These are phyloP conservation scores for Tridacna gigas DNA, from an alignment of 2,888 invertebrate species.

Conservation along the genomic window DNA sequence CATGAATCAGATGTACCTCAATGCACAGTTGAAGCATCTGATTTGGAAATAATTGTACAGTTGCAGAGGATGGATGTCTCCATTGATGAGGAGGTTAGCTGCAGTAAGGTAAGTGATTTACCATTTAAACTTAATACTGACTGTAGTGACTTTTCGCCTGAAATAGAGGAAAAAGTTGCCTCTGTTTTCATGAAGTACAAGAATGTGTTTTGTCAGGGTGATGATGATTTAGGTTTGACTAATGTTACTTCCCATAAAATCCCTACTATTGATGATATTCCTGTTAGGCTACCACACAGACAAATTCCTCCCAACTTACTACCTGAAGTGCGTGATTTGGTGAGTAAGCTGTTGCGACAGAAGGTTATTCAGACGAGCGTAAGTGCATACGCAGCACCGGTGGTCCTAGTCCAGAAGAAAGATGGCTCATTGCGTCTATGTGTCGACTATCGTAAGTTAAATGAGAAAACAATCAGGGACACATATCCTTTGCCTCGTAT, in stretches of 20 bases:
- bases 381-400: constrained; percentile 24
- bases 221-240: constrained; percentile 32
- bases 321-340: constrained; percentile 19
- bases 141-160: not conserved
- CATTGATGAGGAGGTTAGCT: not conserved
- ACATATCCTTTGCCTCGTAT: no score
- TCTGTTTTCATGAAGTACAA: constrained; percentile 17
- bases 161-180: constrained; percentile 13
- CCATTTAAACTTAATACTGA: constrained; percentile 25
- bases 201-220: constrained; percentile 28
- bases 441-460: not conserved
- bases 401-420: constrained; percentile 17
- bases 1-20: constrained; percentile 19
- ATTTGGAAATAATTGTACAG: constrained; percentile 24
- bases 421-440: constrained; percentile 10
- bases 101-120: not conserved
- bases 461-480: constrained; percentile 21
- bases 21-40: constrained; percentile 19
- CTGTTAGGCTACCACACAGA: not conserved
- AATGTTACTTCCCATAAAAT: constrained; percentile 15
- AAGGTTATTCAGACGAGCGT: constrained; percentile 25
- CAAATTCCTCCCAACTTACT: constrained; percentile 19
- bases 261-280: not conserved
- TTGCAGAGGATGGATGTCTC: constrained; percentile 14
- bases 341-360: constrained; percentile 16